phyloP scores from a whole-genome alignment of 92 coral and sea anemone species.

The Palythoa heliodiscus region DNA sequence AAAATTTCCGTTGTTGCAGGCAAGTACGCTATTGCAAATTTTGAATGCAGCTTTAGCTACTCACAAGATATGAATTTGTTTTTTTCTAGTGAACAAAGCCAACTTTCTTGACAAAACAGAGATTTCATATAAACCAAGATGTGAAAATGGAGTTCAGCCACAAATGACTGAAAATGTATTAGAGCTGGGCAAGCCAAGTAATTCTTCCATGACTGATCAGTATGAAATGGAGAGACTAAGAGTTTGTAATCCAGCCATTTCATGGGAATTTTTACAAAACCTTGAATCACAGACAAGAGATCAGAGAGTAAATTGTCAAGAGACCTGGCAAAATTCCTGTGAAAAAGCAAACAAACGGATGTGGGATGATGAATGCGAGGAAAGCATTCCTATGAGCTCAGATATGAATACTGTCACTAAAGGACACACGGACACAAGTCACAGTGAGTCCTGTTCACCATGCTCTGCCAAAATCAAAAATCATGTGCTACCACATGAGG shows the following conservation, averaged over 20 bases:
- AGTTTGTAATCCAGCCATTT: conserved; percentile 34
- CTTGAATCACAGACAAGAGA: conserved; percentile 22
- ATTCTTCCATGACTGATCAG: background rate
- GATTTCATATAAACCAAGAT: background rate
- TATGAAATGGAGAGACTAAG: conserved; percentile 21
- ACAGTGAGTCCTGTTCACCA: background rate
- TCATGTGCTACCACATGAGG: too few relatives aligned
- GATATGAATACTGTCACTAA: background rate
- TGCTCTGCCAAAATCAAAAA: background rate
- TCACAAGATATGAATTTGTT: background rate
- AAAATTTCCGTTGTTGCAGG: too few relatives aligned
- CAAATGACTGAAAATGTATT: background rate
- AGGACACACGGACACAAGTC: background rate
- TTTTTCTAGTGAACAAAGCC: background rate
- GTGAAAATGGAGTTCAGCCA: background rate
- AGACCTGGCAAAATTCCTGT: background rate
- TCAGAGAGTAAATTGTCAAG: conserved; percentile 6
- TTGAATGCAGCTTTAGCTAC: background rate
- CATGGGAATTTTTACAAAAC: conserved; percentile 52
- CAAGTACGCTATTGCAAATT: too few relatives aligned
- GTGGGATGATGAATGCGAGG: background rate
- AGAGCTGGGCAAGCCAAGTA: background rate
- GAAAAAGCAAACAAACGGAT: background rate
- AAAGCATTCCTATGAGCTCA: background rate
- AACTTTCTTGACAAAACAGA: too few relatives aligned